Percentiles rank a stretch among this genome's conserved stretches.
These are phyloP conservation scores for Heliconius sara DNA, from an alignment of 2,888 invertebrate species.

Conservation along the genomic window DNA sequence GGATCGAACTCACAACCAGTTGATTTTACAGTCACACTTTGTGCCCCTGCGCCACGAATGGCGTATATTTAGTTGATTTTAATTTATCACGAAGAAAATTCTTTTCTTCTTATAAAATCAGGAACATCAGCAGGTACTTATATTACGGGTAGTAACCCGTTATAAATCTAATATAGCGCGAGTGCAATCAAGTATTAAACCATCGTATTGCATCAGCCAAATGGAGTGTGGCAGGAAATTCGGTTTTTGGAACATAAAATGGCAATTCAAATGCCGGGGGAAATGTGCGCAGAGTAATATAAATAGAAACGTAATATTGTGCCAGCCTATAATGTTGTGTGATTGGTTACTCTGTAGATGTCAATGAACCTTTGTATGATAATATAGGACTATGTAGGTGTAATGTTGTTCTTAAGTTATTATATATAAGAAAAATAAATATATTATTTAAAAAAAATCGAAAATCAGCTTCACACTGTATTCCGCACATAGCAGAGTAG, in stretches of 20 bases:
- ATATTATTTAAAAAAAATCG: no score
- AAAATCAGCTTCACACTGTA: no score
- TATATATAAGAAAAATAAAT: no score
- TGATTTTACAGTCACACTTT: no score
- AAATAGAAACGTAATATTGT: slow-evolving; percentile 41
- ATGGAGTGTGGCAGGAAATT: slow-evolving; percentile 59
- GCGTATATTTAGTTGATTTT: background rate
- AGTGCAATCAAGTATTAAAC: slow-evolving; percentile 55
- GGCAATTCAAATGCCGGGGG: slow-evolving; percentile 58
- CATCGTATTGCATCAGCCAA: slow-evolving; percentile 58
- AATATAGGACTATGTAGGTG: background rate
- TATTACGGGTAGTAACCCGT: slow-evolving; percentile 17
- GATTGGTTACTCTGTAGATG: slow-evolving; percentile 32
- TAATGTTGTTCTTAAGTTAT: background rate
- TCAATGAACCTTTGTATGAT: background rate
- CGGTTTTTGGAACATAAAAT: slow-evolving; percentile 59
- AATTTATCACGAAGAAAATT: background rate
- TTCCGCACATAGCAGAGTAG: no score
- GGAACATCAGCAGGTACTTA: slow-evolving; percentile 16
- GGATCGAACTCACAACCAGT: no score
- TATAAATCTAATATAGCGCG: slow-evolving; percentile 51
- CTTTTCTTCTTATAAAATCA: slow-evolving; percentile 35
- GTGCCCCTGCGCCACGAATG: no score
- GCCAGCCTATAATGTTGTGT: slow-evolving; percentile 8
- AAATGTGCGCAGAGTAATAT: slow-evolving; percentile 52